Evolutionary conservation across 2,888 invertebrate genomes (phyloP), one percentile per base, ranked within the genome.

Genomic region (Philopedon plagiatum): DNA sequence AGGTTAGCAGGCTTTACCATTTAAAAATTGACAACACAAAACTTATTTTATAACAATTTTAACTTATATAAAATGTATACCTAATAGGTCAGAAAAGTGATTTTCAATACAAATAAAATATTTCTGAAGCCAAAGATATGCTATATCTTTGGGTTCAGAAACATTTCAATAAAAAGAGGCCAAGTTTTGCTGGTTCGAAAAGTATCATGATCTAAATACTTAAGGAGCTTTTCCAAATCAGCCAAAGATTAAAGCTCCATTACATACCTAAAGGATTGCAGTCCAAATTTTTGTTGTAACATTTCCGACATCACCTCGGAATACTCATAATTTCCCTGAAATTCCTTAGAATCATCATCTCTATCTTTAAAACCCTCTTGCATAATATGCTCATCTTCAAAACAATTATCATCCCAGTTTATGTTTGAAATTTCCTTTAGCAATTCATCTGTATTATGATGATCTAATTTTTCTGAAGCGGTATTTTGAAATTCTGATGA

Each of bases 271-370:
- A 75, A 75, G 5, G 21, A 82, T 61, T 92, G 91, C 62, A 99
- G 87, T 34, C 98, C 98, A 86, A 99, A 99, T 81, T 91, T 93
- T 78, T 79, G 75, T 68, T 83, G 82, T 3, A 85, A 75, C 5
- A 81, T 78, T 68, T 83, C 82, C 56, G 79, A 66, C 80, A 82
- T 78, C 4, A 78, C 76, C 11, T 80, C 78, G 1, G 80, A 78
- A 68, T 82, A 81, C 13, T 80, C 78, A 73, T 82, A 83, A 4
- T 64, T 49, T 29, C 75, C 73, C 39, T 73, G 73, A 67, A 83
- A 83, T 66, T 82, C 80, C 4, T 64, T 69, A 9, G 81, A 79
- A 73, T 81, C 77, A 65, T 82, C 81, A 34, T 71, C 58, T 37
- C 82, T 71, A 29, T 75, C 75, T 37, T 76, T 73, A 41, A 79